Percentiles rank a stretch among this genome's conserved stretches.
Evolutionary conservation across 2,113 vertebrate genomes (phyloP).

Genomic region (Silurus asotus): DNA sequence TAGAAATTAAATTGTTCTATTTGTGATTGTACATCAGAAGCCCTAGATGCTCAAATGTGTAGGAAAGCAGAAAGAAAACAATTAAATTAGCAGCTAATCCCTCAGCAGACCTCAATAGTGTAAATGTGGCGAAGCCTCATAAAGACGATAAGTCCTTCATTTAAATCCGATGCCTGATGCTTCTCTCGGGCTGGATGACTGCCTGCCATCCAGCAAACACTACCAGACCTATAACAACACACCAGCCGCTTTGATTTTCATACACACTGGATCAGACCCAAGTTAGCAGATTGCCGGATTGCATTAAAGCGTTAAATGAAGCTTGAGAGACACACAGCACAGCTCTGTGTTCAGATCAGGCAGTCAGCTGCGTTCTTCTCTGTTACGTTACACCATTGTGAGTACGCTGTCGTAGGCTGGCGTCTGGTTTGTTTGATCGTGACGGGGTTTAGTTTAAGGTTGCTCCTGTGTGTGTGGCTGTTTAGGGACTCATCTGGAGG

Average conservation of each 20-base stretch:
- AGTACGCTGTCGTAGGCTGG: conserved; percentile 35
- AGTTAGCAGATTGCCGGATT: conserved; percentile 43
- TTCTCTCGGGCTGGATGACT: conserved; percentile 26
- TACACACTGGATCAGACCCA: conserved; percentile 13
- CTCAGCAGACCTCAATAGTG: conserved; percentile 1
- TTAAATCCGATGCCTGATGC: conserved; percentile 3
- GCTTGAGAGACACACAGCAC: conserved; percentile 36
- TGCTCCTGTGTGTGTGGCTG: neutral
- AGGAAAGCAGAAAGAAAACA: neutral
- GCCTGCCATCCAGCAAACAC: conserved; percentile 25
- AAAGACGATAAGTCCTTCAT: conserved; percentile 12
- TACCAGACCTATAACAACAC: neutral
- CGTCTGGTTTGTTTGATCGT: conserved; percentile 18
- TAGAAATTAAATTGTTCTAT: neutral
- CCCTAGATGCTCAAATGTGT: neutral
- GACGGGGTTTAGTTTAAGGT: conserved; percentile 18
- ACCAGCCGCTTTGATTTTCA: conserved; percentile 31
- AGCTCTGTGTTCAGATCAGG: conserved; percentile 36
- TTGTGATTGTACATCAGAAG: neutral
- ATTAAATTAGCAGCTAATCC: conserved; percentile 11
- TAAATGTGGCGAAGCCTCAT: conserved; percentile 2
- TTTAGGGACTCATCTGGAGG: conserved; percentile 83
- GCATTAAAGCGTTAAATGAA: conserved; percentile 45
- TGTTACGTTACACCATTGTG: conserved; percentile 28
- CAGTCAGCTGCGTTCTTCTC: conserved; percentile 27